phyloP scores from a whole-genome alignment of 2,797 vertebrate genomes.

The Cyprinella venusta region DNA sequence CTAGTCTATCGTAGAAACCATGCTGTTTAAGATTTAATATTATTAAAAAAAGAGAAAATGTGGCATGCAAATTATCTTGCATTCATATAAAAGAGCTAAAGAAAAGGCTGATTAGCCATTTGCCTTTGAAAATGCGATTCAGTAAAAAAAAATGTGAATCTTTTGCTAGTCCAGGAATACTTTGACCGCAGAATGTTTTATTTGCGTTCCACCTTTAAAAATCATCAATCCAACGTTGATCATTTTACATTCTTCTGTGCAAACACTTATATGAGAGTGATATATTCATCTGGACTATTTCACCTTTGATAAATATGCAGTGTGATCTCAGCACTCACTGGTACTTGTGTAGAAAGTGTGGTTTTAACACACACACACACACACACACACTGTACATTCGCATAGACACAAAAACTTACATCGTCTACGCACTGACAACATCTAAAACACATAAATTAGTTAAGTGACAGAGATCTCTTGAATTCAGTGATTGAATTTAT shows the following conservation, averaged over 20 bases:
- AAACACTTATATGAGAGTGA: neutral
- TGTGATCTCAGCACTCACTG: neutral
- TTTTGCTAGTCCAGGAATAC: neutral
- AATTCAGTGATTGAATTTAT: neutral
- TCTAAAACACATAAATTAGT: neutral
- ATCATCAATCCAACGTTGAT: neutral
- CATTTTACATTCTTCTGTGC: neutral
- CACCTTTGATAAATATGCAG: neutral
- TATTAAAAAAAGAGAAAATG: neutral
- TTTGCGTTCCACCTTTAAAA: neutral
- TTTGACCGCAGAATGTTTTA: conserved; percentile 9
- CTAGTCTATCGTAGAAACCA: neutral
- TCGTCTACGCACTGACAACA: neutral
- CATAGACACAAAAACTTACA: neutral
- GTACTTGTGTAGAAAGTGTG: neutral
- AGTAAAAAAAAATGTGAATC: neutral
- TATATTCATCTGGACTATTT: neutral
- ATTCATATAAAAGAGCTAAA: neutral
- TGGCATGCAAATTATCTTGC: neutral
- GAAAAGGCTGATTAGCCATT: neutral
- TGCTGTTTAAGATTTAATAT: conserved; percentile 1
- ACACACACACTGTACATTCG: neutral
- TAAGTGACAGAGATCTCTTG: neutral
- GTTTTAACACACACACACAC: neutral
- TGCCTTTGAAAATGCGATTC: conserved; percentile 12